Conservation (phyloP, 2,888 invertebrate genomes). For the Prosapia bicincta region DNA sequence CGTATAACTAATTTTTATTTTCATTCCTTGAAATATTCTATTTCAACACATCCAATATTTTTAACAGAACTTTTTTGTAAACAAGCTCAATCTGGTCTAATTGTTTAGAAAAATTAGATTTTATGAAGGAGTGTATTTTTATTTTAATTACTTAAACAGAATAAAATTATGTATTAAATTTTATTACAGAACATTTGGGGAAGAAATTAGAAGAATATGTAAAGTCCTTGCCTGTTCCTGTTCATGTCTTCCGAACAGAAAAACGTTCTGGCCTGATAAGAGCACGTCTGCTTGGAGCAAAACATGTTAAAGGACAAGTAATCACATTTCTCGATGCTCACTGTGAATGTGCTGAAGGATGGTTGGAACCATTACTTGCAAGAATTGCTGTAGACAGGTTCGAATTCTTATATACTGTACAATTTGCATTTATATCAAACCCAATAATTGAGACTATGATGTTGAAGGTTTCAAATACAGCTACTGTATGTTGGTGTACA, state of each 20-base stretch:
- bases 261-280: constrained; percentile 94
- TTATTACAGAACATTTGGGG: constrained; percentile 75
- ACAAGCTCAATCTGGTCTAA: no score
- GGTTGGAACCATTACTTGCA: constrained; percentile 92
- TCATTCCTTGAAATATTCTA: no score
- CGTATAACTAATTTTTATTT: no score
- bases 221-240: constrained; percentile 77
- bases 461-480: no score
- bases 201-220: constrained; percentile 87
- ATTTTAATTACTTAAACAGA: no score
- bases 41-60: no score
- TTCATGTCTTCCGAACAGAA: constrained; percentile 83
- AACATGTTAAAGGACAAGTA: constrained; percentile 86
- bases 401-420: no score
- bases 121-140: neutral
- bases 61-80: no score
- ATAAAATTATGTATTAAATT: no score
- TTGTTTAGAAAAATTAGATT: neutral
- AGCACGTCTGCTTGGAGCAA: constrained; percentile 91
- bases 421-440: no score
- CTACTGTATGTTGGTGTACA: no score
- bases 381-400: constrained; percentile 84
- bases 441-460: no score
- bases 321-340: constrained; percentile 98
- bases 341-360: constrained; percentile 98